A percentile compares a stretch with the other conserved stretches of the same genome.
Conservation (phyloP, 2,113 vertebrate species). For the Procavia capensis region DNA sequence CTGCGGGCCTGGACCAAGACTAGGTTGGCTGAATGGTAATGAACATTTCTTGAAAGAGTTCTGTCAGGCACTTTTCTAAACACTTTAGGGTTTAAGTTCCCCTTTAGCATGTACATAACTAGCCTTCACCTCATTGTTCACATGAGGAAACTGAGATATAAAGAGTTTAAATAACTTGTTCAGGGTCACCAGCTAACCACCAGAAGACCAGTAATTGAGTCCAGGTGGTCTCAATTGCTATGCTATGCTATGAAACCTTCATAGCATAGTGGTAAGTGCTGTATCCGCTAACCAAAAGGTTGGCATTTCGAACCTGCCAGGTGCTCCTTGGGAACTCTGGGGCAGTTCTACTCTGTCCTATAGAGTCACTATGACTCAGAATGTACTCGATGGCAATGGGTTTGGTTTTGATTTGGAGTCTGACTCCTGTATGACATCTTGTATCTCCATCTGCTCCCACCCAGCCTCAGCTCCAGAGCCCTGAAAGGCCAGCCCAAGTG, state of each 20-base stretch:
- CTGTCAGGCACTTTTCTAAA: background rate
- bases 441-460: background rate
- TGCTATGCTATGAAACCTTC: too few species aligned
- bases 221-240: too few species aligned
- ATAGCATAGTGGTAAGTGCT: too few species aligned
- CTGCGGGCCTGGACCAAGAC: background rate
- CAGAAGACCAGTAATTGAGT: background rate
- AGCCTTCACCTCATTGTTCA: background rate
- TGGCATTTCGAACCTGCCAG: too few species aligned
- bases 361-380: too few species aligned
- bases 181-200: background rate
- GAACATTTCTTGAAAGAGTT: background rate
- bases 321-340: too few species aligned
- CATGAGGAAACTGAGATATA: background rate
- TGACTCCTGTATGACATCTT: background rate
- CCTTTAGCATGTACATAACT: background rate
- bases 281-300: too few species aligned
- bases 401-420: too few species aligned
- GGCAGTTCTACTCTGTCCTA: too few species aligned
- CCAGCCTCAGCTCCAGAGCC: background rate
- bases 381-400: too few species aligned
- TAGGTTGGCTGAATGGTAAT: background rate
- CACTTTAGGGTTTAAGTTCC: background rate
- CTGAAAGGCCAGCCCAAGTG: background rate
- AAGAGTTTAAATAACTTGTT: background rate